Conservation (phyloP, 2,888 invertebrate genomes). For the Torymus tubicola region DNA sequence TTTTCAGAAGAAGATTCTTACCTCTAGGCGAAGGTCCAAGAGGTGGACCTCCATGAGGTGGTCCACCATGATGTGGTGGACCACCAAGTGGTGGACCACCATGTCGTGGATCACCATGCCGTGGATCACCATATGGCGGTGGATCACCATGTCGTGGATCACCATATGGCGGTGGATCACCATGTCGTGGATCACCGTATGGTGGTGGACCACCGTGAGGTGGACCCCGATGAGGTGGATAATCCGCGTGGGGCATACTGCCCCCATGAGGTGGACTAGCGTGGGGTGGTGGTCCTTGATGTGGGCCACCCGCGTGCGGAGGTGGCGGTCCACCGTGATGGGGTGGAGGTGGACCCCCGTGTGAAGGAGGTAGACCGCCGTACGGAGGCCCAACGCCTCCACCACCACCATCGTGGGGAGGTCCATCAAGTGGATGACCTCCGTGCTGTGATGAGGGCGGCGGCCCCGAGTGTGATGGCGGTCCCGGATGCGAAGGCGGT, state of each 20-base stretch:
- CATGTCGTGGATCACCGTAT: conserved; percentile 6
- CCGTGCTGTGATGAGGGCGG: conserved; percentile 11
- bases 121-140: not conserved
- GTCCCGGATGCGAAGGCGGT: conserved; percentile 11
- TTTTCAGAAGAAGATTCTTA: not conserved
- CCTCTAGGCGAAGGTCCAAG: conserved; percentile 40
- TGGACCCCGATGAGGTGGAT: conserved; percentile 41
- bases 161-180: conserved; percentile 25
- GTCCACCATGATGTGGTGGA: conserved; percentile 20
- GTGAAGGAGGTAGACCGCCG: conserved; percentile 38
- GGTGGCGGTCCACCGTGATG: conserved; percentile 28
- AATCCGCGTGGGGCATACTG: conserved; percentile 44
- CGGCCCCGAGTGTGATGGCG: conserved; percentile 26
- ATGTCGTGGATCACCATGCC: conserved; percentile 43
- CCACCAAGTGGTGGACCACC: conserved; percentile 76
- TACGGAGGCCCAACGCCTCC: too few relatives aligned
- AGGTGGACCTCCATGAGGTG: conserved; percentile 12
- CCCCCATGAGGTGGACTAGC: conserved; percentile 51
- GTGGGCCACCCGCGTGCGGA: not conserved
- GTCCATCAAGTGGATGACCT: conserved; percentile 4
- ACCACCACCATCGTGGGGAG: not conserved
- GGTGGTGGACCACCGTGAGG: conserved; percentile 34
- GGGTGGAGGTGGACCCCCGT: conserved; percentile 38
- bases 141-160: conserved; percentile 23
- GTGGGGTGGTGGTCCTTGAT: not conserved